Evolutionary conservation across 2,888 invertebrate species (phyloP).

Genomic region (Drosophila flavopinicola): DNA sequence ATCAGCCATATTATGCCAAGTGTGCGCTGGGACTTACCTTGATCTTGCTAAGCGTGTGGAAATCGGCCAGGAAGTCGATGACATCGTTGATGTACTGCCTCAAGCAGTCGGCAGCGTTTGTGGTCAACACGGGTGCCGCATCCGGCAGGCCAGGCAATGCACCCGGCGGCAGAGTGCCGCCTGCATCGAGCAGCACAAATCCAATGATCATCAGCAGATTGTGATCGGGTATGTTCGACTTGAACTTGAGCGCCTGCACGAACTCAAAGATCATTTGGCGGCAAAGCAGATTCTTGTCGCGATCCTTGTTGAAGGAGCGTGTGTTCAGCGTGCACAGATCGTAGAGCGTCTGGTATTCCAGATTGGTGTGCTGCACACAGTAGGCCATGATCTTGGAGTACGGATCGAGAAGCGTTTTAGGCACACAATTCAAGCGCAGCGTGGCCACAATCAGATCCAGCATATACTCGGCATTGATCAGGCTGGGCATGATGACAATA

Average conservation of each 20-base stretch:
- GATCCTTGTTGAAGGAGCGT: constrained; percentile 94
- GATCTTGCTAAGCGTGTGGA: constrained; percentile 97
- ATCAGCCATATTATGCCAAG: not conserved
- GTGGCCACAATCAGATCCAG: constrained; percentile 91
- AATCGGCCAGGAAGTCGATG: constrained; percentile 97
- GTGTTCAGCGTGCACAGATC: constrained; percentile 96
- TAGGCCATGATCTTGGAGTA: constrained; percentile 97
- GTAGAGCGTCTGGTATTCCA: constrained; percentile 91
- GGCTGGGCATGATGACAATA: constrained; percentile 88
- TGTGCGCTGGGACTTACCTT: constrained; percentile 87
- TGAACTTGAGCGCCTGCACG: constrained; percentile 97
- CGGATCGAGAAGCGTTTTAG: constrained; percentile 92
- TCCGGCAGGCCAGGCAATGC: constrained; percentile 87
- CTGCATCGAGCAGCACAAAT: constrained; percentile 95
- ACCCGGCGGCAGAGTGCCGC: constrained; percentile 93
- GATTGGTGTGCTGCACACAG: constrained; percentile 94
- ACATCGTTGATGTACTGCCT: constrained; percentile 95
- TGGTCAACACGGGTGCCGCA: constrained; percentile 85
- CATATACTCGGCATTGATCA: constrained; percentile 89
- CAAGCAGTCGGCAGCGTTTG: constrained; percentile 97
- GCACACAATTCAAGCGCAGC: constrained; percentile 92
- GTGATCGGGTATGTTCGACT: constrained; percentile 96
- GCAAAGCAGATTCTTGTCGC: constrained; percentile 96
- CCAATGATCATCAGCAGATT: constrained; percentile 96
- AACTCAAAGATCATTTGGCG: constrained; percentile 97